These are phyloP conservation scores for Zaprionus vittiger DNA, from an alignment of 1,140 invertebrate species.

Conservation along the genomic window DNA sequence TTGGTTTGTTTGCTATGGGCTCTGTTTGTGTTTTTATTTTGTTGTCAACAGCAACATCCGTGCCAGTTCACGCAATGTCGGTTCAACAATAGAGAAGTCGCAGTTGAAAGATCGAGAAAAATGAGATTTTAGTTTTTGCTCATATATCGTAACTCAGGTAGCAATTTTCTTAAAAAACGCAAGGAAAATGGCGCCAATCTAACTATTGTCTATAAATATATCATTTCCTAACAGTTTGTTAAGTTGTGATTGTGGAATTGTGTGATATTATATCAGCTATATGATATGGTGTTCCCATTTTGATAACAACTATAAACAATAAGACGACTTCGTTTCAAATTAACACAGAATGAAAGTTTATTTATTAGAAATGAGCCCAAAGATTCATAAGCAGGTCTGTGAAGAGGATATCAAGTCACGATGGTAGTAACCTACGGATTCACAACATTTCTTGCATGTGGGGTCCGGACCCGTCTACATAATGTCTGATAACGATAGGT, in stretches of 20 bases:
- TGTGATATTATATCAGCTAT: not conserved
- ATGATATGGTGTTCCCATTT: no score
- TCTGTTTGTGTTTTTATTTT: not conserved
- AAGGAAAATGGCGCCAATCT: not conserved
- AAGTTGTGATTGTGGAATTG: not conserved
- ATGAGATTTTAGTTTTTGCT: not conserved
- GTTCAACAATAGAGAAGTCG: not conserved
- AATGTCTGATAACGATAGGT: no score
- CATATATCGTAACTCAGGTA: not conserved
- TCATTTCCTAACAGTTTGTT: not conserved
- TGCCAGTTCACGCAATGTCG: not conserved
- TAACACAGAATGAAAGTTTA: no score
- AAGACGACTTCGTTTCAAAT: no score
- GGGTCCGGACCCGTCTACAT: no score
- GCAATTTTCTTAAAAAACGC: not conserved
- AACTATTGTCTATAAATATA: not conserved
- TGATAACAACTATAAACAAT: no score
- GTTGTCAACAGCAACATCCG: slow-evolving; percentile 5
- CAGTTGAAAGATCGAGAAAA: not conserved
- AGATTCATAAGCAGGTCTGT: no score
- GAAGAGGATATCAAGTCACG: no score
- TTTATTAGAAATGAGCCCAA: no score
- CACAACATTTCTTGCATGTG: no score
- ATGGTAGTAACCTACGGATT: no score
- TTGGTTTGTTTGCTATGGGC: slow-evolving; percentile 6